Evolutionary conservation across 2,888 invertebrate species (phyloP).

Genomic region (Steromphala cineraria): DNA sequence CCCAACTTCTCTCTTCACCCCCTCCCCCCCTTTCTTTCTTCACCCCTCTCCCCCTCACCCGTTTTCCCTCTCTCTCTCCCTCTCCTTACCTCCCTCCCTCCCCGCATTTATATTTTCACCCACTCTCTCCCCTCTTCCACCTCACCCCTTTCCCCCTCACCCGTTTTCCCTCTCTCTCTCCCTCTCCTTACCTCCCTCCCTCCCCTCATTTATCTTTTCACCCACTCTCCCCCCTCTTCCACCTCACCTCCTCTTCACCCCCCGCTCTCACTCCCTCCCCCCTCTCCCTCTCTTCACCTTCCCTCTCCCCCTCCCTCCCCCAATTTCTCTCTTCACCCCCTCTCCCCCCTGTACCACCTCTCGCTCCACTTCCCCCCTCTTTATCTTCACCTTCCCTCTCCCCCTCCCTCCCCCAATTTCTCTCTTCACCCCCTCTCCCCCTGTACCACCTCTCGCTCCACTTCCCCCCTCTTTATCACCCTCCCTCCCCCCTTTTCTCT

Average conservation of each 20-base stretch:
- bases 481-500: background rate
- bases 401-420: background rate
- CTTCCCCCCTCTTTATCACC: background rate
- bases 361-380: background rate
- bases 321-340: conserved; percentile 1
- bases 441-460: background rate
- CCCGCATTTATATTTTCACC: too few species aligned
- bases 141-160: too few species aligned
- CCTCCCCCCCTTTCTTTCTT: too few species aligned
- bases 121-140: too few species aligned
- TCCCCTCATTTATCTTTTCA: background rate
- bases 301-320: background rate
- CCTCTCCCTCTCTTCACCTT: background rate
- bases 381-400: background rate
- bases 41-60: too few species aligned
- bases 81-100: too few species aligned
- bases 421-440: background rate
- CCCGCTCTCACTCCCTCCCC: too few species aligned
- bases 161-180: too few species aligned
- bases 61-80: too few species aligned
- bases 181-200: too few species aligned
- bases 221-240: background rate
- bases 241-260: background rate
- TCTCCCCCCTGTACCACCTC: background rate
- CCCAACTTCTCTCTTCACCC: too few species aligned